Evolutionary conservation across 2,797 vertebrate species (phyloP).

Genomic region (Takifugu ocellatus): DNA sequence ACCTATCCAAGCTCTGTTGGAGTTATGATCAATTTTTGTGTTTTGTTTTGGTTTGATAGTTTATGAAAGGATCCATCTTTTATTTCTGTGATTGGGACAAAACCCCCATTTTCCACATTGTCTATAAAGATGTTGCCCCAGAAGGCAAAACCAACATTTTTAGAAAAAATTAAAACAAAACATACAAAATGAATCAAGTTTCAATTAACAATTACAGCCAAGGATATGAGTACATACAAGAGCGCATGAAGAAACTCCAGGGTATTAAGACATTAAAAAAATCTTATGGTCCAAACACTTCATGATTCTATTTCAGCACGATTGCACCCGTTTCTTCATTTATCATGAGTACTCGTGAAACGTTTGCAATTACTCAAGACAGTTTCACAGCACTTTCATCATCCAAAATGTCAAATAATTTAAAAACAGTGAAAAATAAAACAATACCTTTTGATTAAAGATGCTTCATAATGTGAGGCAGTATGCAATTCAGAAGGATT

Average conservation of each 20-base stretch:
- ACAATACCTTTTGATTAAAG: background rate
- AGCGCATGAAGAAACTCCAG: constrained; percentile 10
- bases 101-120: background rate
- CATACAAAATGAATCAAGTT: constrained; percentile 3
- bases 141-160: background rate
- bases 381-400: background rate
- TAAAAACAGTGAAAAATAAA: constrained; percentile 3
- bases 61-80: background rate
- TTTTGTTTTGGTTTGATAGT: background rate
- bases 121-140: background rate
- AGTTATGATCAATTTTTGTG: no score
- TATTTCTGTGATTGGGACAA: no score
- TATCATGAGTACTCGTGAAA: background rate
- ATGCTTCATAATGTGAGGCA: background rate
- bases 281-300: background rate
- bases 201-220: constrained; percentile 1
- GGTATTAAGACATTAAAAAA: background rate
- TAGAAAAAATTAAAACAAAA: background rate
- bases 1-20: no score
- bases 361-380: background rate
- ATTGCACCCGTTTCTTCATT: constrained; percentile 4
- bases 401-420: constrained; percentile 12
- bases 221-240: constrained; percentile 17
- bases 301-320: background rate
- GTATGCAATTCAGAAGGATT: background rate